Evolutionary conservation across 2,113 vertebrate genomes (phyloP), one percentile per base, ranked within the genome.

Genomic region (Corythornis vintsioides): DNA sequence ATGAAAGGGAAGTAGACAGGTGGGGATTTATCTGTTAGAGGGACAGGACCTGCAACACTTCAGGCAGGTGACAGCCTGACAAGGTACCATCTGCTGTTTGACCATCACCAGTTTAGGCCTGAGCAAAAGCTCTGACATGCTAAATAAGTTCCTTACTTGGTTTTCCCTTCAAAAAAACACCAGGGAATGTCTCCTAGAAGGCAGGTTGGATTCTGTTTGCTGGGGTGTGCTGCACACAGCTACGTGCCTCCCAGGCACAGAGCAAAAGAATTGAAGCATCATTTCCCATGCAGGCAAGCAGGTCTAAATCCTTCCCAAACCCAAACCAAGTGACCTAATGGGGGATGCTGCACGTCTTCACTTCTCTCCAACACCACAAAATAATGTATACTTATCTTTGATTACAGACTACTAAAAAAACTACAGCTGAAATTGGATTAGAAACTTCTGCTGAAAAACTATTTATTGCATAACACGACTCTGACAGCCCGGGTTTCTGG

Each of bases 401-500:
- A 97, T 96, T 96, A 96, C 73, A 13, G 13, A 55, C 91, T 86
- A 94, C 66, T 71, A 77, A 94, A 92, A 92, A 91, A 91, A 92
- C 69, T 88, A 47, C 84, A 96, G 81, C 93, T 95, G 91, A 97
- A 98, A 97, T 94, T 94, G 92, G 96, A 97, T 98, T 97, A 97
- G 94, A 95, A 97, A 96, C 95, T 96, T 97, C 94, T 97, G 94
- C 90, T 95, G 91, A 89, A 93, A 97, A 97, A 96, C 94, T 73
- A 96, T 97, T 96, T 96, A 96, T 96, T 97, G 95, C 94, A 95
- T 95, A 97, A 97, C 96, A 95, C 86, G 95, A 92, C 92, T 96
- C 95, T 93, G 96, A 97, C 97, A 97, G 97, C 77, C 96, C 86
- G 94, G 77, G 88, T 97, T 97, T 97, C 96, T 55, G 95, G 93